Evolutionary conservation across 2,888 invertebrate species (phyloP).

Genomic region (Lamellibrachia columna): DNA sequence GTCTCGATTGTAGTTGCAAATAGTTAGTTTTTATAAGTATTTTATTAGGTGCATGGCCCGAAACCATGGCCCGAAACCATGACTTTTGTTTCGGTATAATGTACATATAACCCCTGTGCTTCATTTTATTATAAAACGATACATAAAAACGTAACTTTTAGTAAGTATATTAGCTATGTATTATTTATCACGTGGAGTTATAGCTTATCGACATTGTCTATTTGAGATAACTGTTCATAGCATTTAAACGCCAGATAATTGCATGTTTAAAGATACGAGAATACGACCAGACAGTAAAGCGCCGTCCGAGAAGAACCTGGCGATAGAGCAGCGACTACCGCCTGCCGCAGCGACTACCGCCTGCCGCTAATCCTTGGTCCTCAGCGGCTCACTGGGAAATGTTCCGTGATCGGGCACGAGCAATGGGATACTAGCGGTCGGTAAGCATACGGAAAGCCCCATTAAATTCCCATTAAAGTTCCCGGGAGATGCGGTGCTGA

Average conservation of each 20-base stretch:
- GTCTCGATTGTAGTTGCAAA: too few species aligned
- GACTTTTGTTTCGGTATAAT: too few species aligned
- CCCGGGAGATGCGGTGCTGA: not conserved
- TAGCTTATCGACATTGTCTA: not conserved
- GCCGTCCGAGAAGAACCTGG: too few species aligned
- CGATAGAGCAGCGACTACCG: not conserved
- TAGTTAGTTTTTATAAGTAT: too few species aligned
- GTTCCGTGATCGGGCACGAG: not conserved
- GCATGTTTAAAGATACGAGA: not conserved
- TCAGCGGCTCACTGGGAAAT: not conserved
- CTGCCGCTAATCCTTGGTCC: not conserved
- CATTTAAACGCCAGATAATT: not conserved
- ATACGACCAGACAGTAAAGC: not conserved
- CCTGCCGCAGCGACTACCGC: not conserved
- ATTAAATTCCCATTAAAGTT: not conserved
- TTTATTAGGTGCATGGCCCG: too few species aligned
- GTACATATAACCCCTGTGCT: too few species aligned
- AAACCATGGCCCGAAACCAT: too few species aligned
- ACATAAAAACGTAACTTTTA: not conserved
- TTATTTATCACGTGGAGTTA: not conserved
- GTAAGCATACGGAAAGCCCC: conserved; percentile 12
- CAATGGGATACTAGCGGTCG: not conserved
- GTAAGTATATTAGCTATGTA: not conserved
- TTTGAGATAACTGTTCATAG: not conserved
- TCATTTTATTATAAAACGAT: not conserved